These are phyloP conservation scores for Tenthredo distinguenda DNA, from an alignment of 2,888 invertebrate species.

Conservation along the genomic window DNA sequence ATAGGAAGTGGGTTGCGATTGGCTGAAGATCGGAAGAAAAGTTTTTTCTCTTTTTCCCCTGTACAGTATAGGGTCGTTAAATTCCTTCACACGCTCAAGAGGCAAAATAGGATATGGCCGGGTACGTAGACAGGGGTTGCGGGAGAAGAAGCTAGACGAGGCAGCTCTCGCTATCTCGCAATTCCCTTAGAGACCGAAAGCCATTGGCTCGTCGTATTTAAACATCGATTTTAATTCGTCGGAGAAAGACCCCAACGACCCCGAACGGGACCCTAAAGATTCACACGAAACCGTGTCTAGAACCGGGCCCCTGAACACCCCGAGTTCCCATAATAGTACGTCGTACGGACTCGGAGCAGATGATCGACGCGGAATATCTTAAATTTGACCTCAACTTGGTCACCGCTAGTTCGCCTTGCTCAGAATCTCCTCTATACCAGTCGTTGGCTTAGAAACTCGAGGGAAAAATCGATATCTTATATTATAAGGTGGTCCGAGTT, in stretches of 20 bases:
- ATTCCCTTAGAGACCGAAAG: slow-evolving; percentile 11
- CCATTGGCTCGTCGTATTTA: slow-evolving; percentile 12
- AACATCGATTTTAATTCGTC: slow-evolving; percentile 30
- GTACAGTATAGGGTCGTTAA: slow-evolving; percentile 34
- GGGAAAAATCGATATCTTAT: slow-evolving; percentile 33
- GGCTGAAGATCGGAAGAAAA: slow-evolving; percentile 42
- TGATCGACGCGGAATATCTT: slow-evolving; percentile 53
- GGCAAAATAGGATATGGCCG: slow-evolving; percentile 26
- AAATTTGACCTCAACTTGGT: slow-evolving; percentile 54
- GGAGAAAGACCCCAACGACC: slow-evolving; percentile 41
- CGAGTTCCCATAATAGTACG: slow-evolving; percentile 49
- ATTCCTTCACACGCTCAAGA: slow-evolving; percentile 52
- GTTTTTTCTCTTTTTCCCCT: background rate
- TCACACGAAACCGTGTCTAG: slow-evolving; percentile 53
- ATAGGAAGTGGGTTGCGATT: slow-evolving; percentile 21
- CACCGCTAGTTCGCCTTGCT: slow-evolving; percentile 29
- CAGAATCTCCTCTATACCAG: background rate
- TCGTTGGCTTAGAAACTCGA: background rate
- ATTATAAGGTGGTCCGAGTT: background rate
- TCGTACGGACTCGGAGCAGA: slow-evolving; percentile 47
- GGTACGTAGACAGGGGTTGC: slow-evolving; percentile 1
- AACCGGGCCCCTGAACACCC: slow-evolving; percentile 39
- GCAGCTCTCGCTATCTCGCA: slow-evolving; percentile 20
- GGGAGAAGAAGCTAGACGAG: slow-evolving; percentile 30
- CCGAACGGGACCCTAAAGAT: slow-evolving; percentile 53